Evolutionary conservation across 2,888 invertebrate genomes (phyloP), one percentile per base, ranked within the genome.

Genomic region (Choristoneura rosaceana): DNA sequence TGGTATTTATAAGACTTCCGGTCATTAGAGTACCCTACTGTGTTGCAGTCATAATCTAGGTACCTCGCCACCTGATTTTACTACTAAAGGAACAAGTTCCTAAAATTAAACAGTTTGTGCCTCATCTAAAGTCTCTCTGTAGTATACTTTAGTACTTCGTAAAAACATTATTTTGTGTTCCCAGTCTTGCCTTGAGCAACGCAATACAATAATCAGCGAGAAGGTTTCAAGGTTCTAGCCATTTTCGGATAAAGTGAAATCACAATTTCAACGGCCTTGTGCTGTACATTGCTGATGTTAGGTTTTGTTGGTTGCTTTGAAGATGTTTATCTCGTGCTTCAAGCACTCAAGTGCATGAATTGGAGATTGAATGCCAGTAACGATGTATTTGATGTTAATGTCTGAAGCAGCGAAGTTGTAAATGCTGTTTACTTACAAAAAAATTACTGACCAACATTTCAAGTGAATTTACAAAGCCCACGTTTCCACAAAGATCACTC

Each of bases 191-290:
- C 73, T 73, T 69, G 73, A 60, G 73, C 73, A 58, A 64, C 69
- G 69, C 69, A 73, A 73, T 41, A 73, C 68, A 73, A 64, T 69
- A 69, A 73, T 69, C 64, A 43, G 50, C 69, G 73, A 69, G 71
- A 71, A 71, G 69, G 58, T 64, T 34, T 52, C 73, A 73, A 73
- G 73, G 73, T 64, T 60, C 50, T 43, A 47, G 33, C 73, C 73
- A 68, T 69, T 73, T 73, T 73, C 50, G 73, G 63, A 34, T 69
- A 34, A 66, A 73, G 73, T 73, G 73, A 73, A 73, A 73, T 73
- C 73, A 69, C 69, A 69, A 64, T 66, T 64, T 41, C 58, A 68
- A 60, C 52, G 68, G 61, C 73, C 73, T 73, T 68, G 68, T 38
- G 45, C 25, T 41, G 33, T 60, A 55, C 60, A 5, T 58, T 71